Evolutionary conservation across 2,113 vertebrate genomes (phyloP).

Genomic region (Aramus guarauna): DNA sequence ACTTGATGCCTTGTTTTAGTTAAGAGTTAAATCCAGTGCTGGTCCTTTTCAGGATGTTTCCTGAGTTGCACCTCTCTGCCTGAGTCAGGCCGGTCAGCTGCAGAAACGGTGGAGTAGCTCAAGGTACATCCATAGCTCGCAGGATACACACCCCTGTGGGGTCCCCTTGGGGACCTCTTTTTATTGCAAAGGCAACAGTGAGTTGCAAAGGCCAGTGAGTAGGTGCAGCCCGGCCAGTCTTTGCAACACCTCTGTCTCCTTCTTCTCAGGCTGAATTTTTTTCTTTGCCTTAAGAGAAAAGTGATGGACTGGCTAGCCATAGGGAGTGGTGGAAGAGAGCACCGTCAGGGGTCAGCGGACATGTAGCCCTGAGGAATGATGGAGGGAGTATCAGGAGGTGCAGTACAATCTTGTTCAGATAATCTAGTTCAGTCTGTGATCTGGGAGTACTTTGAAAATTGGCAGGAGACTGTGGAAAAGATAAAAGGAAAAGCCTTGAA

Average conservation of each 20-base stretch:
- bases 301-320: background rate
- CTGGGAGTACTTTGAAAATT: conserved; percentile 45
- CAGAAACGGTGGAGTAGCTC: background rate
- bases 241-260: background rate
- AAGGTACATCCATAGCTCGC: background rate
- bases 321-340: background rate
- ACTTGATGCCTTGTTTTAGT: background rate
- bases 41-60: background rate
- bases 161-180: rapidly evolving
- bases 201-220: rapidly evolving
- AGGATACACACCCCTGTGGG: background rate
- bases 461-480: conserved; percentile 11
- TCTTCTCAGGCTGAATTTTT: background rate
- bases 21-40: background rate
- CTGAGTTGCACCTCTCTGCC: background rate
- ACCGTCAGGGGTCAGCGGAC: background rate
- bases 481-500: conserved; percentile 48
- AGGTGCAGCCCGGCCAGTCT: background rate
- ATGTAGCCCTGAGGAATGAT: background rate
- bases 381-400: background rate
- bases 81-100: background rate
- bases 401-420: background rate
- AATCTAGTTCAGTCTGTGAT: background rate
- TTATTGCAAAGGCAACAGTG: background rate
- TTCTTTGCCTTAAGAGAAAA: background rate